These are phyloP conservation scores for Gallinago media DNA, from an alignment of 2,113 vertebrate species.

Conservation along the genomic window DNA sequence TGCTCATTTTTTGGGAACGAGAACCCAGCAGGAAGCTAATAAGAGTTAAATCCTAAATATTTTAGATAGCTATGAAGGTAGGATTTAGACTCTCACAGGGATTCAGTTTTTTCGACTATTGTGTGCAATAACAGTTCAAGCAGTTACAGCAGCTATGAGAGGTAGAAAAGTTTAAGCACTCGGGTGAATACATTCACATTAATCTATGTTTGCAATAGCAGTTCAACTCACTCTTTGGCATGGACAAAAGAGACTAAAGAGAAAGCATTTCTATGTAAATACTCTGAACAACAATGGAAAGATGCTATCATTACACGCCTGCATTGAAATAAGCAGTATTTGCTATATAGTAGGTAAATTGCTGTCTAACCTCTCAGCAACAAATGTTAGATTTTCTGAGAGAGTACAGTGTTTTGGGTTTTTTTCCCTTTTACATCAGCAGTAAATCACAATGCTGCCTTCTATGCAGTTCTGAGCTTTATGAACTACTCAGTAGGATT, in stretches of 20 bases:
- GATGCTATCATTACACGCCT: not conserved
- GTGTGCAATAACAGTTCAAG: not conserved
- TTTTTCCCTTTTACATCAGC: not conserved
- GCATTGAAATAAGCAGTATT: not conserved
- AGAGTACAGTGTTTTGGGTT: not conserved
- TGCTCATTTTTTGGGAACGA: not conserved
- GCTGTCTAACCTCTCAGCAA: not conserved
- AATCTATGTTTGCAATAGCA: not conserved
- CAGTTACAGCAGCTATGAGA: not conserved
- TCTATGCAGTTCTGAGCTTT: not conserved
- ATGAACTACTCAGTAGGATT: not conserved
- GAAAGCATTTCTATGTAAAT: not conserved
- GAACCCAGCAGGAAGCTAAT: not conserved
- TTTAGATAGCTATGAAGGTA: not conserved
- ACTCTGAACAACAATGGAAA: not conserved
- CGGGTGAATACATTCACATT: not conserved
- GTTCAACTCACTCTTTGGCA: conserved; percentile 26
- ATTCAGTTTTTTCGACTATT: not conserved
- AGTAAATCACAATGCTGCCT: not conserved
- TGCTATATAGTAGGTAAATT: not conserved
- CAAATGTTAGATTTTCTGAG: not conserved
- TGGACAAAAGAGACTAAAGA: not conserved
- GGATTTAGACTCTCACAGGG: not conserved
- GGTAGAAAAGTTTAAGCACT: conserved; percentile 37
- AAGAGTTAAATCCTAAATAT: not conserved